Conservation (phyloP, 1,140 invertebrate species). For the Diabrotica virgifera region DNA sequence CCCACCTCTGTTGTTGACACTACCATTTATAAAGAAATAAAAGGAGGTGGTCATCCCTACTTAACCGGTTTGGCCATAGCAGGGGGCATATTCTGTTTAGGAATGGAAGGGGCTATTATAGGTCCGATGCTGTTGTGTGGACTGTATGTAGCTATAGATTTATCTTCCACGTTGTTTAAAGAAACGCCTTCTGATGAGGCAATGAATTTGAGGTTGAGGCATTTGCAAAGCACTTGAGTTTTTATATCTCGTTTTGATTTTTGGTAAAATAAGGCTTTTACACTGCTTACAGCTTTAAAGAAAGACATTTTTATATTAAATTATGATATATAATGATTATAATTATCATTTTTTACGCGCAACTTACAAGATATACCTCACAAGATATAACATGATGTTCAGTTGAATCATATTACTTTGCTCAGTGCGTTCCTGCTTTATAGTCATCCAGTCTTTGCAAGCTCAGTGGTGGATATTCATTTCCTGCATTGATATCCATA, state of each 20-base stretch:
- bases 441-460: too few species aligned
- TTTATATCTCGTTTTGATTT: background rate
- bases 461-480: too few species aligned
- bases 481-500: too few species aligned
- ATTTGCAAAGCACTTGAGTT: slow-evolving; percentile 14
- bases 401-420: too few species aligned
- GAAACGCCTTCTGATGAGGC: slow-evolving; percentile 53
- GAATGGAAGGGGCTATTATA: slow-evolving; percentile 93
- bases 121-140: slow-evolving; percentile 91
- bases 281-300: background rate
- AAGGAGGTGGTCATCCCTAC: slow-evolving; percentile 96
- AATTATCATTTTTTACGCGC: too few species aligned
- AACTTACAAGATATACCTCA: too few species aligned
- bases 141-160: slow-evolving; percentile 75
- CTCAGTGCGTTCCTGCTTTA: too few species aligned
- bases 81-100: slow-evolving; percentile 96
- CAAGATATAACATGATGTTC: too few species aligned
- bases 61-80: slow-evolving; percentile 96
- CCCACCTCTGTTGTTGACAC: slow-evolving; percentile 91
- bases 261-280: background rate
- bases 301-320: too few species aligned
- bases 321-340: too few species aligned
- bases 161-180: slow-evolving; percentile 59
- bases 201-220: slow-evolving; percentile 45
- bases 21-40: slow-evolving; percentile 95